Conservation (phyloP, 1,140 invertebrate genomes). For the Caerostris extrusa region DNA sequence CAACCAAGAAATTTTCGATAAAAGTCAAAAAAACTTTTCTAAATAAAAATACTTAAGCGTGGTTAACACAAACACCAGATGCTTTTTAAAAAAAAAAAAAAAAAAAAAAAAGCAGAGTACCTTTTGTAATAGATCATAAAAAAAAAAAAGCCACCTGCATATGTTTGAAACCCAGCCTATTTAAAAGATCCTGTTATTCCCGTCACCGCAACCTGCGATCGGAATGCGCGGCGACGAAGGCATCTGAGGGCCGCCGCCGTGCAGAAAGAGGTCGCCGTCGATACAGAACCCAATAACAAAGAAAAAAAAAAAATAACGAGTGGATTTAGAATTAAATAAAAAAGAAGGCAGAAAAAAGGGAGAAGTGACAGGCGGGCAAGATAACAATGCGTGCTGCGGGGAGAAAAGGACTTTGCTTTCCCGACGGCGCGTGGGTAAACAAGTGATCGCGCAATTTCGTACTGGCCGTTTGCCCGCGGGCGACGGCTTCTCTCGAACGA, state of each 20-base stretch:
- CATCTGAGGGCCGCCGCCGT: background rate
- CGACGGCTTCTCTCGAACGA: background rate
- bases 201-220: background rate
- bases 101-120: too few relatives aligned
- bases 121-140: too few relatives aligned
- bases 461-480: constrained; percentile 36
- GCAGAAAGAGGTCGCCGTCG: constrained; percentile 18
- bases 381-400: background rate
- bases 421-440: constrained; percentile 50
- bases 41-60: too few relatives aligned
- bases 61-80: too few relatives aligned
- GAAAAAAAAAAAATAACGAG: background rate
- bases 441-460: constrained; percentile 40
- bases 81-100: too few relatives aligned
- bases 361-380: background rate
- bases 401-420: constrained; percentile 35
- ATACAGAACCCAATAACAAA: background rate
- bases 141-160: too few relatives aligned
- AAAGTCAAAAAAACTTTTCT: too few relatives aligned
- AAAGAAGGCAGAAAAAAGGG: background rate
- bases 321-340: background rate
- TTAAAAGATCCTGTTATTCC: background rate
- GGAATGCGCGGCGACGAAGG: background rate
- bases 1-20: too few relatives aligned
- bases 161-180: too few relatives aligned